phyloP scores from a whole-genome alignment of 2,797 vertebrate genomes.

The Cichlasoma orientale region DNA sequence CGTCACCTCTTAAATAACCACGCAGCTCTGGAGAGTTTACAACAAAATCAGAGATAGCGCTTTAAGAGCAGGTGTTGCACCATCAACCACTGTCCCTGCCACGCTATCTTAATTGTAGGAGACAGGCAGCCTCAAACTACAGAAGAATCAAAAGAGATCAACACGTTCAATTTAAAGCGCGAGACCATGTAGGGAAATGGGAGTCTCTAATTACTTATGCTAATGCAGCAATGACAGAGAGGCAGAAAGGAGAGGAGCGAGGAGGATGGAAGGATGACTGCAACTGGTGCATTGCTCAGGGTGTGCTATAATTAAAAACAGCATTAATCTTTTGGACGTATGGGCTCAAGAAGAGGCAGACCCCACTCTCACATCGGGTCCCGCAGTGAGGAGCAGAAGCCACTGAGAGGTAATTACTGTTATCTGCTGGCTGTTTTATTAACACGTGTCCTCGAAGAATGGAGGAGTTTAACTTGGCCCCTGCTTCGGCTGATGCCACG shows the following conservation, averaged over 20 bases:
- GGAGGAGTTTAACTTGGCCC: constrained; percentile 72
- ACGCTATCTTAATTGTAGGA: constrained; percentile 82
- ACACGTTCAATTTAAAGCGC: constrained; percentile 76
- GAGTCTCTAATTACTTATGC: constrained; percentile 83
- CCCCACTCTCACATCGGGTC: constrained; percentile 57
- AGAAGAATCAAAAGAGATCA: constrained; percentile 79
- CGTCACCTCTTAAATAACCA: constrained; percentile 56
- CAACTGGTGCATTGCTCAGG: constrained; percentile 68
- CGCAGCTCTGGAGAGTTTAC: constrained; percentile 67
- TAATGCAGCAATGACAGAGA: constrained; percentile 67
- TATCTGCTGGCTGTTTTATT: constrained; percentile 83
- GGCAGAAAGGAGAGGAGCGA: constrained; percentile 10
- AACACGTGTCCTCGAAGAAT: constrained; percentile 83
- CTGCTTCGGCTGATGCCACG: constrained; percentile 68
- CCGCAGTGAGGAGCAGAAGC: constrained; percentile 67
- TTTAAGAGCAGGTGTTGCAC: constrained; percentile 18
- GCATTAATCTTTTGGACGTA: constrained; percentile 77
- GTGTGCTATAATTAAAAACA: constrained; percentile 81
- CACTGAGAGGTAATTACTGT: constrained; percentile 83
- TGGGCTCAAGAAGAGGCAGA: constrained; percentile 64
- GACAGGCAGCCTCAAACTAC: constrained; percentile 76
- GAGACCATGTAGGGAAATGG: constrained; percentile 68
- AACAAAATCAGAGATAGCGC: constrained; percentile 49
- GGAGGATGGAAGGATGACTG: constrained; percentile 34
- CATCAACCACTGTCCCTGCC: constrained; percentile 41